Conservation (phyloP, 2,888 invertebrate genomes). For the Dorcus hopei region DNA sequence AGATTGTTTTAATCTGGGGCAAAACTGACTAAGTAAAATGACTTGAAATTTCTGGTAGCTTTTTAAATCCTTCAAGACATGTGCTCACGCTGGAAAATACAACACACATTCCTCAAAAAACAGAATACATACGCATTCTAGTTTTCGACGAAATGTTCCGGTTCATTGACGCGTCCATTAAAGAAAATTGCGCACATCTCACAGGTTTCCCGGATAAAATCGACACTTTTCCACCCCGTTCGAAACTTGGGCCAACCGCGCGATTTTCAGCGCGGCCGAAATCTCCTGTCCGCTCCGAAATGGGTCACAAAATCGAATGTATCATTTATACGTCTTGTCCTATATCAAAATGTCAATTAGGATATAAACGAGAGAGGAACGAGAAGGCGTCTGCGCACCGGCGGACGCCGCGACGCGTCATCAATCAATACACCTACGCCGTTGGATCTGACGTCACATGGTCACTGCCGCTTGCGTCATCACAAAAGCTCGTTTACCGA, state of each 20-base stretch:
- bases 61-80: too few relatives aligned
- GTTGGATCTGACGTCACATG: constrained; percentile 28
- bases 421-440: constrained; percentile 22
- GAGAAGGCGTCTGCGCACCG: neutral
- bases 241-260: neutral
- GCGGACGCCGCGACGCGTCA: constrained; percentile 22
- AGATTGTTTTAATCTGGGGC: too few relatives aligned
- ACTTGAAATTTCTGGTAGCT: too few relatives aligned
- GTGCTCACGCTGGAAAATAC: too few relatives aligned
- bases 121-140: constrained; percentile 2
- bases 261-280: neutral
- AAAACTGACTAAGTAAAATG: too few relatives aligned
- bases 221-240: neutral
- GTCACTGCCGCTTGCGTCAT: constrained; percentile 6
- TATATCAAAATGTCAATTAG: constrained; percentile 32
- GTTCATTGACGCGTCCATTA: neutral
- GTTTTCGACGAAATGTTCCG: neutral
- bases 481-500: too few relatives aligned
- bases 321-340: constrained; percentile 18
- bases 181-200: neutral
- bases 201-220: neutral
- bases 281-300: constrained; percentile 4
- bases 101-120: too few relatives aligned
- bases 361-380: constrained; percentile 1
- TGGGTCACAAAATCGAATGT: constrained; percentile 7